These are phyloP conservation scores for Microcebus lehilahytsara DNA, from an alignment of 2,113 vertebrate species.

Conservation along the genomic window DNA sequence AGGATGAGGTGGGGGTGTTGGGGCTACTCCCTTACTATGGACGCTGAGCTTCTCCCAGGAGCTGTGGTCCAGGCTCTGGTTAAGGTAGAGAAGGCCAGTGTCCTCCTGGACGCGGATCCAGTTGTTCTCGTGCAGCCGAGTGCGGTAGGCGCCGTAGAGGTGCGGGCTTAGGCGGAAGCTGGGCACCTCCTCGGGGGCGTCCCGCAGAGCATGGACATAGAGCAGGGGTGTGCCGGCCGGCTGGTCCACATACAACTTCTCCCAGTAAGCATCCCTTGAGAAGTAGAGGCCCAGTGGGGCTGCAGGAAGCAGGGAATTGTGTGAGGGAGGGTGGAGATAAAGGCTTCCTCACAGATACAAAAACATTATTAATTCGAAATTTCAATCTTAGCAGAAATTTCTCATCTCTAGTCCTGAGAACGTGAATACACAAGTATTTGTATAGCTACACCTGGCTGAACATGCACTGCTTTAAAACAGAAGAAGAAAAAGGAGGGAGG, in stretches of 20 bases:
- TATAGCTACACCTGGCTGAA: not conserved
- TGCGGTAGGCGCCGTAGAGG: conserved; percentile 42
- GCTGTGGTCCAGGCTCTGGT: conserved; percentile 90
- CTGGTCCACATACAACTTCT: conserved; percentile 92
- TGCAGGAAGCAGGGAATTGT: conserved; percentile 73
- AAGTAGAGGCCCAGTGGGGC: conserved; percentile 92
- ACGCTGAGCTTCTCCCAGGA: conserved; percentile 85
- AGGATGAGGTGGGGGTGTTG: not conserved
- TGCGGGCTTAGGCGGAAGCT: conserved; percentile 89
- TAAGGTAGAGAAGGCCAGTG: conserved; percentile 92
- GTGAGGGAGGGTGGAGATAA: not conserved
- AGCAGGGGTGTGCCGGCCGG: conserved; percentile 86
- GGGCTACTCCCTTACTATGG: conserved; percentile 57
- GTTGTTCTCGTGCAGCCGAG: conserved; percentile 74
- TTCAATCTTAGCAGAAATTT: not conserved
- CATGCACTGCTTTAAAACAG: not conserved
- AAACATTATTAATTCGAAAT: not conserved
- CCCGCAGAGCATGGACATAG: conserved; percentile 90
- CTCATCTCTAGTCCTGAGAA: not conserved
- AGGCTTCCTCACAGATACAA: not conserved
- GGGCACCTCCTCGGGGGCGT: conserved; percentile 83
- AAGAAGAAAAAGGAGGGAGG: not conserved
- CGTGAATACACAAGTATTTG: not conserved
- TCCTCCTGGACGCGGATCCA: conserved; percentile 91
- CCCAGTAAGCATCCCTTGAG: conserved; percentile 90